Conservation (phyloP, 30 jellyfish, hydroid and myxozoan species). For the Hydra vulgaris region DNA sequence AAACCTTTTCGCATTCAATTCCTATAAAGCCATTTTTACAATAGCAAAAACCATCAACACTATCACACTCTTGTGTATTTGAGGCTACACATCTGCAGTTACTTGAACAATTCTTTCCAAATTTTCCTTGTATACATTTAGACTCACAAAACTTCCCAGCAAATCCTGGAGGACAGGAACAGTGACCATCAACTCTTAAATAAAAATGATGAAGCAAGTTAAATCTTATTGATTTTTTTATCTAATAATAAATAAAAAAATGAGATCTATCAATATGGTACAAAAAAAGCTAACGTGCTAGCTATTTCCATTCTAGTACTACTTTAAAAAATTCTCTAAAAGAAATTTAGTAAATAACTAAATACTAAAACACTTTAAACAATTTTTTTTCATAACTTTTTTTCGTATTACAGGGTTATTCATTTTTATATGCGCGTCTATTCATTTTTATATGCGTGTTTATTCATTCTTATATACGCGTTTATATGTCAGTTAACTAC, state of each 20-base stretch:
- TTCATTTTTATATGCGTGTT: too few relatives aligned
- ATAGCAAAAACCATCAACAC: constrained; percentile 53
- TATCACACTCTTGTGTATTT: constrained; percentile 36
- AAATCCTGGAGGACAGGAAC: constrained; percentile 70
- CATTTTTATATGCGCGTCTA: too few relatives aligned
- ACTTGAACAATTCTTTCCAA: constrained; percentile 41
- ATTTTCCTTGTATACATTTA: constrained; percentile 45
- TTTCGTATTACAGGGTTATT: too few relatives aligned
- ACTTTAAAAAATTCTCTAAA: too few relatives aligned
- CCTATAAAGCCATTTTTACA: constrained; percentile 75
- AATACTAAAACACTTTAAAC: too few relatives aligned
- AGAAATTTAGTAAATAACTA: too few relatives aligned
- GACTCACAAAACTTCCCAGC: constrained; percentile 50
- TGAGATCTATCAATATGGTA: background rate
- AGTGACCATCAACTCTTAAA: constrained; percentile 58
- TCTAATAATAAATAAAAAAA: background rate
- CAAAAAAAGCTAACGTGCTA: too few relatives aligned
- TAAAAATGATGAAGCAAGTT: background rate
- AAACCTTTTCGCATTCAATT: constrained; percentile 40
- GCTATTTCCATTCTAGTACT: too few relatives aligned
- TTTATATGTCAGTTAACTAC: too few relatives aligned
- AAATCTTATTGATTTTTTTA: background rate
- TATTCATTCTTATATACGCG: too few relatives aligned
- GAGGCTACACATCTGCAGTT: constrained; percentile 33
- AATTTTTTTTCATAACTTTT: too few relatives aligned